These are phyloP conservation scores for Darwinula stevensoni DNA, from an alignment of 2,888 invertebrate genomes.

Conservation along the genomic window DNA sequence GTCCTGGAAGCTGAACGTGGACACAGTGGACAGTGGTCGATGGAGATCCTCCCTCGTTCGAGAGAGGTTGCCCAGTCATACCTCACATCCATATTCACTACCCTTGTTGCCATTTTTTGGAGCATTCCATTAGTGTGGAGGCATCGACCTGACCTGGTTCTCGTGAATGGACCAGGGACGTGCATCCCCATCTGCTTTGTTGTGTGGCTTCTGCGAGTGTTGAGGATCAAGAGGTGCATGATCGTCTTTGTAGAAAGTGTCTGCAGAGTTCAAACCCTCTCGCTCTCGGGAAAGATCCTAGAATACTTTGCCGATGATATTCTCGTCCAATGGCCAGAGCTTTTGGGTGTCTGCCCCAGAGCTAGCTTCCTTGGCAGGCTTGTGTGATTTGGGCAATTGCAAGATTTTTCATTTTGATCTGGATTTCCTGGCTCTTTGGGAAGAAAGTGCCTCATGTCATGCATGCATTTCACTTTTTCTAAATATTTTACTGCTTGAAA, in stretches of 20 bases:
- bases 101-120: conserved; percentile 33
- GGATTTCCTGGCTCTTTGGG: too few species aligned
- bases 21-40: conserved; percentile 10
- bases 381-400: too few species aligned
- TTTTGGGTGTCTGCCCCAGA: conserved; percentile 31
- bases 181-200: conserved; percentile 68
- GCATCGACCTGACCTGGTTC: conserved; percentile 42
- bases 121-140: conserved; percentile 34
- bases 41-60: conserved; percentile 42
- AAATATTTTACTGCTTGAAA: too few species aligned
- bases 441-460: too few species aligned
- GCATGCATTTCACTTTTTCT: too few species aligned
- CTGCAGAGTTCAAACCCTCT: conserved; percentile 65
- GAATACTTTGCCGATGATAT: conserved; percentile 52
- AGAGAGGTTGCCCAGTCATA: conserved; percentile 65
- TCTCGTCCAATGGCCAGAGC: conserved; percentile 71
- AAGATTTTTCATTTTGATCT: too few species aligned
- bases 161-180: conserved; percentile 89
- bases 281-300: conserved; percentile 60
- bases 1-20: conserved; percentile 23
- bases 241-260: conserved; percentile 83
- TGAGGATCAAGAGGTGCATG: conserved; percentile 30
- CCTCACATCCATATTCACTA: conserved; percentile 41
- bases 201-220: conserved; percentile 29
- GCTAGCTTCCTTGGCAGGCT: conserved; percentile 46